Base-by-base conservation (phyloP, 2,888 invertebrate genomes). In the Sinopyrophorus schimmeli region DNA sequence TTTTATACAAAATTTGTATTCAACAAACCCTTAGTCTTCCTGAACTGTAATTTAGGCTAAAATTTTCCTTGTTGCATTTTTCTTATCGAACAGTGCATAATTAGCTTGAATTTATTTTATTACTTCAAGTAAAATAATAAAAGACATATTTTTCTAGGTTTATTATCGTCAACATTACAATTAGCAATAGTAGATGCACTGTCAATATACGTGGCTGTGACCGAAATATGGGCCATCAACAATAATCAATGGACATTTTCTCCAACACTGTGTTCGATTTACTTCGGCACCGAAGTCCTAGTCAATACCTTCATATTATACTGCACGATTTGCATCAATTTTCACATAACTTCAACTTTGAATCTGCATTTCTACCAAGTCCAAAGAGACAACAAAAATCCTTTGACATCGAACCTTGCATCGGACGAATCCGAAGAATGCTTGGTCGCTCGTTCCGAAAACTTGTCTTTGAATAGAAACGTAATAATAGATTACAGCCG, bases 231-330 rank as follows among this genome's bases (percentile, higher is more conserved):
- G 74, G 75, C 76, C 3, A 70, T 74, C 32, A 78, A 79, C 59
- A 62, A 66, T 37, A 71, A 73, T 55, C 74, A 76, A 24, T 82
- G 82, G 82, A 65, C 64, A 18, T 77, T 80, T 56, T 75, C 80
- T 11, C 63, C 65, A 23, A 70, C 70, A 32, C 68, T 74, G 41
- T 83, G 82, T 63, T 72, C 75, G 38, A 68, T 77, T 1, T 81
- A 78, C 65, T 70, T 78, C 54, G 82, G 82, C 21, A 62, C 77
- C 10, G 80, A 77, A 65, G 76, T 80, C 21, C 74, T 83, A 32
- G 70, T 76, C 1, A 77, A 80, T 34, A 78, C 80, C 2, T 75
- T 79, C n/a, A 74, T 76, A 2, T 66, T 79, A 7, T 83, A 82
- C 66, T 72, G 82, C 49, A 71, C 80, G 18, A 72, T 77, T 38